Evolutionary conservation across 2,888 invertebrate species (phyloP).

Genomic region (Trichopoda pennipes): DNA sequence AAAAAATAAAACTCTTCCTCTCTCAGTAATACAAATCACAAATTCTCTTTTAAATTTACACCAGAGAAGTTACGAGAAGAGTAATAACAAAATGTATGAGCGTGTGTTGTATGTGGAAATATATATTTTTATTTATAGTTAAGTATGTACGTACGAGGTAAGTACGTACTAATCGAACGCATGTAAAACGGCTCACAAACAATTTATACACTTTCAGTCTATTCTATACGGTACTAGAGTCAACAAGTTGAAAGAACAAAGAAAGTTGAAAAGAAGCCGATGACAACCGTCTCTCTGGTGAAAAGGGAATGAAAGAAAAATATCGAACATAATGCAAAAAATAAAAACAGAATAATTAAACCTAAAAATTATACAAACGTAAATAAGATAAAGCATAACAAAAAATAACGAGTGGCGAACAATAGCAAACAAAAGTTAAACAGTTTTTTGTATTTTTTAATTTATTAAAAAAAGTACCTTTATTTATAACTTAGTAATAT

Average conservation of each 20-base stretch:
- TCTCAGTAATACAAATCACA: background rate
- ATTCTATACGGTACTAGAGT: conserved; percentile 64
- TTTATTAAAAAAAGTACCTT: too few relatives aligned
- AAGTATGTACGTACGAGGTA: background rate
- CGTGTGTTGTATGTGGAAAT: background rate
- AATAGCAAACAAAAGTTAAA: conserved; percentile 18
- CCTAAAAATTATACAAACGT: conserved; percentile 1
- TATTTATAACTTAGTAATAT: too few relatives aligned
- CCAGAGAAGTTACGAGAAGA: conserved; percentile 39
- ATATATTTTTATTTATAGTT: background rate
- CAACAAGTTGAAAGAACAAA: conserved; percentile 67
- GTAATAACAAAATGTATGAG: conserved; percentile 10
- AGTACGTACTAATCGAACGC: background rate
- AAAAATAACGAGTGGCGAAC: conserved; percentile 30
- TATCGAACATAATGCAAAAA: conserved; percentile 35
- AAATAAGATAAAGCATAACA: conserved; percentile 10
- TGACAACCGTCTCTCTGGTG: conserved; percentile 45
- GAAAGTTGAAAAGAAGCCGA: conserved; percentile 21
- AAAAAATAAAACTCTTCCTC: conserved; percentile 3
- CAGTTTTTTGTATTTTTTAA: too few relatives aligned
- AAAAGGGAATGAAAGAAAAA: conserved; percentile 35
- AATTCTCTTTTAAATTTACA: background rate
- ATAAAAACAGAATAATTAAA: conserved; percentile 39
- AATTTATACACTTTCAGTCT: conserved; percentile 64
- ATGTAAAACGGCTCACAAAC: conserved; percentile 29